Evolutionary conservation across 2,113 vertebrate species (phyloP).

Genomic region (Ptilorrhoa leucosticta): DNA sequence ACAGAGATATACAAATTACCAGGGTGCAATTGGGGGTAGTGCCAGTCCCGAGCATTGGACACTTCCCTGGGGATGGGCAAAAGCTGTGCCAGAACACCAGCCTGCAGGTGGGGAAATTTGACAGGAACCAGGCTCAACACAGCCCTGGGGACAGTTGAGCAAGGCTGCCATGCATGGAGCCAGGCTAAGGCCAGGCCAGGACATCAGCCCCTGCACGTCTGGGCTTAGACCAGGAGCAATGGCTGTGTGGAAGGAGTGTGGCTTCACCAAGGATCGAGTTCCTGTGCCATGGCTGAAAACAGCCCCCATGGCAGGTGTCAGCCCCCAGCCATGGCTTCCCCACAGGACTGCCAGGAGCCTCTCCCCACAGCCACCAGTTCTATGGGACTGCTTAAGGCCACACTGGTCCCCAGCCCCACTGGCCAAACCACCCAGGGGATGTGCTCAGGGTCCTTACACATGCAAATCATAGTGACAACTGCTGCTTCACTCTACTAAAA

Average conservation of each 20-base stretch:
- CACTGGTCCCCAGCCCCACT: accelerated
- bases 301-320: not conserved
- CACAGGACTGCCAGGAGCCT: not conserved
- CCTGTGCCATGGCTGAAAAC: not conserved
- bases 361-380: not conserved
- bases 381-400: not conserved
- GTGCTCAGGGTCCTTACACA: not conserved
- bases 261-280: not conserved
- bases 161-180: not conserved
- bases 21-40: not conserved
- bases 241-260: not conserved
- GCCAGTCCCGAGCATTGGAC: accelerated
- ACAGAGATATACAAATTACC: not conserved
- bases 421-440: not conserved
- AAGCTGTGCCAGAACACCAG: not conserved
- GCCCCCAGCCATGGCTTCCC: not conserved
- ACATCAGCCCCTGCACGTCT: not conserved
- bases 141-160: not conserved
- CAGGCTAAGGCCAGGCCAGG: not conserved
- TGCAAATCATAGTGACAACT: not conserved
- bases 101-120: not conserved
- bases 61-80: not conserved
- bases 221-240: not conserved
- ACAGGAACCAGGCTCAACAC: not conserved
- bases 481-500: not conserved